Percentiles rank a stretch among this genome's conserved stretches.
These are phyloP conservation scores for Notiomystis cincta DNA, from an alignment of 2,113 vertebrate species.

Conservation along the genomic window DNA sequence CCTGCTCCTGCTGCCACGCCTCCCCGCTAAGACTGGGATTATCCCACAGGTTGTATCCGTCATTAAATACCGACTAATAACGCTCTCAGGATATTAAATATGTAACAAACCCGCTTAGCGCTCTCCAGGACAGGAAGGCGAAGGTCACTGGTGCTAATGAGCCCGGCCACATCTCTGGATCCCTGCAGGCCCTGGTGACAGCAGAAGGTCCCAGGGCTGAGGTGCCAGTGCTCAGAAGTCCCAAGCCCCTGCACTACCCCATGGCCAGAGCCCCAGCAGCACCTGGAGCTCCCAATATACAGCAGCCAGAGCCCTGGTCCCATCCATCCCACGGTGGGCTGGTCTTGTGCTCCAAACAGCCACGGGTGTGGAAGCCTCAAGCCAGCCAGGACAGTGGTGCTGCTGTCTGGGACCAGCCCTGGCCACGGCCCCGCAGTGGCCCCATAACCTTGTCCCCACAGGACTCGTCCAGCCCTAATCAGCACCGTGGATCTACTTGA, in stretches of 20 bases:
- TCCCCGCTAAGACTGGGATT: constrained; percentile 10
- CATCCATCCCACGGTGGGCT: accelerated
- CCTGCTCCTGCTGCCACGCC: accelerated
- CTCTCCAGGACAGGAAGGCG: neutral
- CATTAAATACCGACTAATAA: constrained; percentile 57
- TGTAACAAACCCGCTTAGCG: constrained; percentile 61
- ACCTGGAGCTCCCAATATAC: accelerated
- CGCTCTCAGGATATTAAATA: constrained; percentile 64
- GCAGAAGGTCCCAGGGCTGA: neutral
- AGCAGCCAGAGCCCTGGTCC: neutral
- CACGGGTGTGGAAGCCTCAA: accelerated
- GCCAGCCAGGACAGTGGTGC: neutral
- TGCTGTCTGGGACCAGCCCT: neutral
- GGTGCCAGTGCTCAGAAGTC: accelerated
- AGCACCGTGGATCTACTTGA: neutral
- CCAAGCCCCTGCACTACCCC: accelerated
- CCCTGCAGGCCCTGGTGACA: neutral
- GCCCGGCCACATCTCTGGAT: neutral
- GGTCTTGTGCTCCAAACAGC: accelerated
- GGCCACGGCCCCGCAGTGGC: neutral
- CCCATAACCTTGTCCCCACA: constrained; percentile 46
- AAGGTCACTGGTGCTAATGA: constrained; percentile 29
- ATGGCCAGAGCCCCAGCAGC: neutral
- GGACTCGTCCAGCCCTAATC: constrained; percentile 14
- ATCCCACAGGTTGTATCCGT: constrained; percentile 59